Conservation (phyloP, 2,113 vertebrate genomes). For the Microtus ochrogaster region DNA sequence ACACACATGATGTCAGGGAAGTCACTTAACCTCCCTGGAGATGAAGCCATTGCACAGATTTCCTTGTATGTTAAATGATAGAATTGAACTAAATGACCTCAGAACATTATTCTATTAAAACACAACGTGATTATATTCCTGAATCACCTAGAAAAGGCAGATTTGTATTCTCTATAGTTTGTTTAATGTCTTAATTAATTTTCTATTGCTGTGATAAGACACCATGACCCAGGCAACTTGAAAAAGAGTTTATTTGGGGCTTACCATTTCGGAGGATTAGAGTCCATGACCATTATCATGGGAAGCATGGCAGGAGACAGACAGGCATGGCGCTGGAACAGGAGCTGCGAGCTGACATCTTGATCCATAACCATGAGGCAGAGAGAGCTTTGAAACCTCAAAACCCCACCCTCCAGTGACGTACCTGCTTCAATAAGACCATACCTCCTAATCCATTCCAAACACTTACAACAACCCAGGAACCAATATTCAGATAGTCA, state of each 20-base stretch:
- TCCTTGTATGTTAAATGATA: slow-evolving; percentile 53
- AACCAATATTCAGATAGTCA: not conserved
- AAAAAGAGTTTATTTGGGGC: not conserved
- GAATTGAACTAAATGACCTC: slow-evolving; percentile 48
- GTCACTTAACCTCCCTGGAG: slow-evolving; percentile 43
- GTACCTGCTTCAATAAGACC: not conserved
- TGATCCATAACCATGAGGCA: not conserved
- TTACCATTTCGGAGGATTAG: not conserved
- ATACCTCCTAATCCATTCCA: not conserved
- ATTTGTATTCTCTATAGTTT: slow-evolving; percentile 49
- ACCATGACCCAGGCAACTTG: not conserved
- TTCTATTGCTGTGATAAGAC: not conserved
- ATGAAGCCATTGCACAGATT: slow-evolving; percentile 40
- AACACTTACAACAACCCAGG: not conserved
- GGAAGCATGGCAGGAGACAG: not conserved
- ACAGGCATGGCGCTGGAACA: too few species aligned
- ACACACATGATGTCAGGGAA: slow-evolving; percentile 49
- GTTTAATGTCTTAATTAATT: not conserved
- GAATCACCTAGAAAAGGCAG: slow-evolving; percentile 30
- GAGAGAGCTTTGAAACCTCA: not conserved
- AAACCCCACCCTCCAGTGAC: not conserved
- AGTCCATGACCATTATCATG: not conserved
- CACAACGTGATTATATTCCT: slow-evolving; percentile 25
- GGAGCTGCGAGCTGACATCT: not conserved
- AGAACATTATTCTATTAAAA: slow-evolving; percentile 41